These are phyloP conservation scores for Melikaiella ostensackeni DNA, from an alignment of 2,888 invertebrate genomes.

Conservation along the genomic window DNA sequence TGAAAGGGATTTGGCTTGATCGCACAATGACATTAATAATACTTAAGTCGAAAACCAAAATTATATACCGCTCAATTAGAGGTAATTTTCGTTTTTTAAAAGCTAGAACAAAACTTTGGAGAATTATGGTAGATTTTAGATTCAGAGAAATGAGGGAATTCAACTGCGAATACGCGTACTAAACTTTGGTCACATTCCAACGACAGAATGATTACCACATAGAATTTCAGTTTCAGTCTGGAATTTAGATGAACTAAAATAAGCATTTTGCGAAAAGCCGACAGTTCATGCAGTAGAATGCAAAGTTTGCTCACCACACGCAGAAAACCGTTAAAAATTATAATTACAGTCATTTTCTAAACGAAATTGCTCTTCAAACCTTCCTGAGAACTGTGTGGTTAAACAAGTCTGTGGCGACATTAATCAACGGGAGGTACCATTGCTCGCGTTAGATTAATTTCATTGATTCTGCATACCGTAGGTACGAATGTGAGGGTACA, in stretches of 20 bases:
- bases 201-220: neutral
- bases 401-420: conserved; percentile 13
- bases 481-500: conserved; percentile 24
- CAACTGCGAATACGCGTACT: neutral
- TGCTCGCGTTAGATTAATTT: conserved; percentile 26
- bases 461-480: conserved; percentile 25
- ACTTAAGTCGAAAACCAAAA: too few species aligned
- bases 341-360: conserved; percentile 8
- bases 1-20: too few species aligned
- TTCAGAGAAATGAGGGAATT: neutral
- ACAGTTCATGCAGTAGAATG: neutral
- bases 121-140: neutral
- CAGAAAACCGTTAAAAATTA: neutral
- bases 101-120: neutral
- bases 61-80: neutral
- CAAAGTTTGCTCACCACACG: neutral
- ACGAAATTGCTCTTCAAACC: conserved; percentile 19
- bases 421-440: conserved; percentile 8
- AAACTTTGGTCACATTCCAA: neutral
- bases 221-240: neutral
- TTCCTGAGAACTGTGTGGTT: conserved; percentile 1
- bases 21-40: too few species aligned
- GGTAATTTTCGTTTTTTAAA: neutral
- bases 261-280: neutral
- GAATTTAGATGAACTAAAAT: neutral